phyloP scores from a whole-genome alignment of 2,888 invertebrate species.

The Meliscaeva auricollis region DNA sequence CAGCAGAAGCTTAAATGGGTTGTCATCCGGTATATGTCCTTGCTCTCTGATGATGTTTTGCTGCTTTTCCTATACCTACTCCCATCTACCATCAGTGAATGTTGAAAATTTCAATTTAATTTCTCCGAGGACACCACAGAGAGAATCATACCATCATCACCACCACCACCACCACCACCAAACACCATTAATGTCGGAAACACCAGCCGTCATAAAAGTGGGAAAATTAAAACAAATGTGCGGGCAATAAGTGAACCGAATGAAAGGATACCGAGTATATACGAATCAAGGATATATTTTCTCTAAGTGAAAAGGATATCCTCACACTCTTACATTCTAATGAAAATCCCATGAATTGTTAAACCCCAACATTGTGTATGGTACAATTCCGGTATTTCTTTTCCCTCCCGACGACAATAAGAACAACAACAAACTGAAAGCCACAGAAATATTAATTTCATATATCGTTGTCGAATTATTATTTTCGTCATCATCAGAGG shows the following conservation, averaged over 20 bases:
- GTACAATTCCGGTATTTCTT: not conserved
- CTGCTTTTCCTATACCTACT: not conserved
- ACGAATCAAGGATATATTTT: conserved; percentile 17
- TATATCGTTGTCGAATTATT: conserved; percentile 61
- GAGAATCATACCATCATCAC: too few relatives aligned
- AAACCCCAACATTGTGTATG: conserved; percentile 28
- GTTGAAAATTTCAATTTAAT: conserved; percentile 63
- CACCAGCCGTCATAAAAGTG: conserved; percentile 67
- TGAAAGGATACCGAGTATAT: conserved; percentile 19
- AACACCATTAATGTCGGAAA: conserved; percentile 47
- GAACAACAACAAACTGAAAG: conserved; percentile 1
- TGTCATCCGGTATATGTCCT: conserved; percentile 37
- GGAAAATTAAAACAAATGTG: conserved; percentile 68
- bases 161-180: not conserved
- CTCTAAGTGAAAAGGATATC: conserved; percentile 13
- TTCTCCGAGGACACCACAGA: conserved; percentile 61
- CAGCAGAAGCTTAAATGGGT: not conserved
- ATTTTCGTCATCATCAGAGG: not conserved
- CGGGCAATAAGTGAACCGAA: conserved; percentile 42
- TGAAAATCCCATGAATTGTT: conserved; percentile 66
- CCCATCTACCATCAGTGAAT: not conserved
- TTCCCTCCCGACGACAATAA: not conserved
- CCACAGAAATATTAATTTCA: conserved; percentile 59
- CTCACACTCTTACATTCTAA: conserved; percentile 26
- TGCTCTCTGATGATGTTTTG: too few relatives aligned